Conservation (phyloP, 2,888 invertebrate genomes). For the Plebejus argus region DNA sequence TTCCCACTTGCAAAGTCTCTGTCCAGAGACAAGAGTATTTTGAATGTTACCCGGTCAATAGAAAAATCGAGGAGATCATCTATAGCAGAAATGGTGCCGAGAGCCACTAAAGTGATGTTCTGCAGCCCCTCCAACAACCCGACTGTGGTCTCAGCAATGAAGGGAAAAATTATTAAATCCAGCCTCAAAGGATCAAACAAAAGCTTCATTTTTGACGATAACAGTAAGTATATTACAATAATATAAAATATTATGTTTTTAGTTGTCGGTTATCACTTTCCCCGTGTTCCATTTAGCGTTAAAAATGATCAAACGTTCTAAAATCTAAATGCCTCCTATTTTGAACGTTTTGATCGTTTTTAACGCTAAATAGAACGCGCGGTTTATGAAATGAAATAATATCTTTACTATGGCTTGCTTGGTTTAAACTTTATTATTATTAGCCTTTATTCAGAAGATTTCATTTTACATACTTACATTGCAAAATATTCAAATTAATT, state of each 20-base stretch:
- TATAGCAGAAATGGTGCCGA: constrained; percentile 47
- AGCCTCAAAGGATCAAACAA: constrained; percentile 75
- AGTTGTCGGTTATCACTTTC: too few species aligned
- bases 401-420: too few species aligned
- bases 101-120: constrained; percentile 68
- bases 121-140: constrained; percentile 68
- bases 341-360: too few species aligned
- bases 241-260: background rate
- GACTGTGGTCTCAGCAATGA: constrained; percentile 51
- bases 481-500: too few species aligned
- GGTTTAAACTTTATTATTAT: too few species aligned
- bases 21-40: constrained; percentile 50
- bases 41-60: constrained; percentile 67
- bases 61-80: constrained; percentile 58
- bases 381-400: too few species aligned
- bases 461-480: too few species aligned
- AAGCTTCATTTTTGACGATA: constrained; percentile 69
- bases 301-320: too few species aligned
- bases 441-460: too few species aligned
- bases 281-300: too few species aligned
- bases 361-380: too few species aligned
- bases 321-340: too few species aligned
- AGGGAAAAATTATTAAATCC: constrained; percentile 69
- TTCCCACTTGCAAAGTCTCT: constrained; percentile 53
- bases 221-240: constrained; percentile 51